These are phyloP conservation scores for Hartigia nigra DNA, from an alignment of 2,888 invertebrate genomes.

Conservation along the genomic window DNA sequence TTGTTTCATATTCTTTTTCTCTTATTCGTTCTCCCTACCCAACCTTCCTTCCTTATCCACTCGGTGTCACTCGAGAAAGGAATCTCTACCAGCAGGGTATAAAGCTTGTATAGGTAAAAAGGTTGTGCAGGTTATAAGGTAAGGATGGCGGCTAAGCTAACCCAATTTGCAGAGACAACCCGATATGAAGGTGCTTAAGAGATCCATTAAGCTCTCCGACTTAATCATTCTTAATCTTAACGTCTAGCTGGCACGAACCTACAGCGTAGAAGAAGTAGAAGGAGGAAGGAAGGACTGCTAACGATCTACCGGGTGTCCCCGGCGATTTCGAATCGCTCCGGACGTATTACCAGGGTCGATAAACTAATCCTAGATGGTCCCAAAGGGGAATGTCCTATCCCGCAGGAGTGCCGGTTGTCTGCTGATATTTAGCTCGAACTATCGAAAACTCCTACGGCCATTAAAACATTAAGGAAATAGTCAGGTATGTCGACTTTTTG, in stretches of 20 bases:
- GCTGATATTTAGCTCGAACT: not conserved
- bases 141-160: slow-evolving; percentile 26
- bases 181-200: slow-evolving; percentile 30
- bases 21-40: not conserved
- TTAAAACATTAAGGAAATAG: not conserved
- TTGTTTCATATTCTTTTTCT: not conserved
- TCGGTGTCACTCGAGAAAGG: not conserved
- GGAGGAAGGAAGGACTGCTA: not conserved
- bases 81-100: not conserved
- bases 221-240: slow-evolving; percentile 36
- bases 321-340: not conserved
- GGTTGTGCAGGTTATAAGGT: not conserved
- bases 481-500: no score
- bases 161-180: slow-evolving; percentile 37
- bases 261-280: not conserved
- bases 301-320: not conserved
- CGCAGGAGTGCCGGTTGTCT: not conserved
- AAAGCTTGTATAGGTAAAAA: not conserved
- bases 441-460: not conserved
- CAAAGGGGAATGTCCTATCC: not conserved
- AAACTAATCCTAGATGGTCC: not conserved
- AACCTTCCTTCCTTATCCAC: not conserved
- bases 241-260: slow-evolving; percentile 2
- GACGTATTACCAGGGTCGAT: not conserved
- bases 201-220: slow-evolving; percentile 48